These are phyloP conservation scores for Antennarius maculatus DNA, from an alignment of 2,797 vertebrate genomes.

Conservation along the genomic window DNA sequence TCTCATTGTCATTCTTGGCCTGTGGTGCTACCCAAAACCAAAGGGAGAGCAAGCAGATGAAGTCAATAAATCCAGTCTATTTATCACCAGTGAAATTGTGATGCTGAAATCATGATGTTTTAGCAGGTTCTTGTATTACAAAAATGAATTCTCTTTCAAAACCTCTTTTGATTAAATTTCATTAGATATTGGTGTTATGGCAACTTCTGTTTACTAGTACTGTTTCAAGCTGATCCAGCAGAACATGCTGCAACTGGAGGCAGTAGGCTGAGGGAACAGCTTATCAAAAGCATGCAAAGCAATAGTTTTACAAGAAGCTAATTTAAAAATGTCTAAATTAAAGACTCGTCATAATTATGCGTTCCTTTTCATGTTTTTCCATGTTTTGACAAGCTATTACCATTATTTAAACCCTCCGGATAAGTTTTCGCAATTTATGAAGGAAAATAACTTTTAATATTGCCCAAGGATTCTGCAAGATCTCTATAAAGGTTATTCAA, in stretches of 20 bases:
- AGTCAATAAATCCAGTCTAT: too few relatives aligned
- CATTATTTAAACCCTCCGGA: neutral
- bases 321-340: too few relatives aligned
- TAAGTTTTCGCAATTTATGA: neutral
- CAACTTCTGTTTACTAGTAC: neutral
- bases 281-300: too few relatives aligned
- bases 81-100: too few relatives aligned
- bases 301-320: too few relatives aligned
- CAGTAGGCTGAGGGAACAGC: neutral
- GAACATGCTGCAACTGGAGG: constrained; percentile 28
- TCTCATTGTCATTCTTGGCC: too few relatives aligned
- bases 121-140: too few relatives aligned
- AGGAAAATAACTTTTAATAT: neutral
- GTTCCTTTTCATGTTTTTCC: neutral
- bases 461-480: neutral
- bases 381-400: neutral
- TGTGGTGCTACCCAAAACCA: too few relatives aligned
- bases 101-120: too few relatives aligned
- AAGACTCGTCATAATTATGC: neutral
- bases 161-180: too few relatives aligned
- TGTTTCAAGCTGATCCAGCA: constrained; percentile 5
- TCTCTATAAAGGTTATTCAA: neutral
- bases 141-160: too few relatives aligned
- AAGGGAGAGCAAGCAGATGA: too few relatives aligned
- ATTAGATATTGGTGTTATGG: neutral